Base-by-base conservation (phyloP, 2,888 invertebrate genomes). In the Eledona agricola region DNA sequence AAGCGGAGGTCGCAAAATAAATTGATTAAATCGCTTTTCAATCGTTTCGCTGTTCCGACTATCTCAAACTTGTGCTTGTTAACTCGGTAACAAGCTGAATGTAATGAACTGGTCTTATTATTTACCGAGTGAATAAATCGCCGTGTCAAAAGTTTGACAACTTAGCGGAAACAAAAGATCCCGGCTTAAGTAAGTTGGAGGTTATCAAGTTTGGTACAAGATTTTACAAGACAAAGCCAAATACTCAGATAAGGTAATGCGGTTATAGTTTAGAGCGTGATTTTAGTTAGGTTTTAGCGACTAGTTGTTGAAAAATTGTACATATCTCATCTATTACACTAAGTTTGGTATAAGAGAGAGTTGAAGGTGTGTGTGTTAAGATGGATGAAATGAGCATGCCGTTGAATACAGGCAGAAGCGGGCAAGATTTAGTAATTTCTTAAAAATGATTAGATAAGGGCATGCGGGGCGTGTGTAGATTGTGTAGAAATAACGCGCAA, bases 281-380 rank as follows among this genome's bases (percentile, higher is more conserved):
- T 4, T n/a, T n/a, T n/a, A n/a, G n/a, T n/a, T n/a, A n/a, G n/a
- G n/a, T n/a, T n/a, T n/a, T n/a, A n/a, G n/a, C n/a, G n/a, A n/a
- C n/a, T n/a, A n/a, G n/a, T n/a, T n/a, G n/a, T n/a, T n/a, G n/a
- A n/a, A n/a, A 16, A n/a, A 9, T 45, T 34, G 47, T 47, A 47
- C 47, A 47, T 47, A 47, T 47, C 47, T 16, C 37, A 37, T 40
- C 22, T 26, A 28, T 40, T 47, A 47, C 47, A 47, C 47, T 37
- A 37, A 37, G 47, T 47, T 12, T 28, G 47, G 37, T 47, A 45
- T 45, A 45, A 43, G 16, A 17, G n/a, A 19, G 34, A 5, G 20
- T 10, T 22, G 2, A 4, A 17, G 4, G 6, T 28, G 22, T 40
- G 28, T 40, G 4, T 17, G 11, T 19, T 32, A 10, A 20, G 17